phyloP scores from a whole-genome alignment of 2,113 vertebrate species.

The Microcebus jonahi region DNA sequence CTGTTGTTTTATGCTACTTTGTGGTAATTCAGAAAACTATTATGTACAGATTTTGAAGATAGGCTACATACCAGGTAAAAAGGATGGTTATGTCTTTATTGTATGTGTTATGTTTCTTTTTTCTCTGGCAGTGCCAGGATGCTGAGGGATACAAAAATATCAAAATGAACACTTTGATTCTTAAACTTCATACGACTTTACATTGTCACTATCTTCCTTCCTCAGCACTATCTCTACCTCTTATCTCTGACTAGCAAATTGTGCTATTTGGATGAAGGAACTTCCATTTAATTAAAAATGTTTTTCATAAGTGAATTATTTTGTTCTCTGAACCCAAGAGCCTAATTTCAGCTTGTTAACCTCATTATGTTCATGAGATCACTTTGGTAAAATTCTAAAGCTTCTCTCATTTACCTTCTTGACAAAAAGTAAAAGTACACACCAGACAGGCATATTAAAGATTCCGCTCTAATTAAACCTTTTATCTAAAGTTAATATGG shows the following conservation, averaged over 20 bases:
- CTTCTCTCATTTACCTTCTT: conserved; percentile 51
- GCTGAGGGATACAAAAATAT: background rate
- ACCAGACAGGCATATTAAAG: conserved; percentile 29
- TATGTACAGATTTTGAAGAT: background rate
- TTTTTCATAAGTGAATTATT: conserved; percentile 21
- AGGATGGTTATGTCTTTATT: background rate
- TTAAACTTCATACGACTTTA: background rate
- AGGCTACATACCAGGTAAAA: background rate
- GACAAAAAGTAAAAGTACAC: conserved; percentile 50
- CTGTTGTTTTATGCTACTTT: background rate
- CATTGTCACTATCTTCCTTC: background rate
- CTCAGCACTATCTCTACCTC: background rate
- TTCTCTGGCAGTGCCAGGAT: background rate
- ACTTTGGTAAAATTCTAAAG: conserved; percentile 51
- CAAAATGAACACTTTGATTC: background rate
- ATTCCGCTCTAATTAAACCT: conserved; percentile 54
- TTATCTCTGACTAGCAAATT: conserved; percentile 62
- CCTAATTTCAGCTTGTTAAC: conserved; percentile 62
- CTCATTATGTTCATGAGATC: conserved; percentile 52
- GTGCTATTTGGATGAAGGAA: conserved; percentile 18
- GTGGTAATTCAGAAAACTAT: background rate
- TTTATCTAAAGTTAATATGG: conserved; percentile 36
- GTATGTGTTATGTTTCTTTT: background rate
- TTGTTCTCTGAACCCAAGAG: conserved; percentile 52
- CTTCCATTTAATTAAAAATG: conserved; percentile 60